phyloP scores from a whole-genome alignment of 2,888 invertebrate genomes.

The Cosmorhoe ocellata region DNA sequence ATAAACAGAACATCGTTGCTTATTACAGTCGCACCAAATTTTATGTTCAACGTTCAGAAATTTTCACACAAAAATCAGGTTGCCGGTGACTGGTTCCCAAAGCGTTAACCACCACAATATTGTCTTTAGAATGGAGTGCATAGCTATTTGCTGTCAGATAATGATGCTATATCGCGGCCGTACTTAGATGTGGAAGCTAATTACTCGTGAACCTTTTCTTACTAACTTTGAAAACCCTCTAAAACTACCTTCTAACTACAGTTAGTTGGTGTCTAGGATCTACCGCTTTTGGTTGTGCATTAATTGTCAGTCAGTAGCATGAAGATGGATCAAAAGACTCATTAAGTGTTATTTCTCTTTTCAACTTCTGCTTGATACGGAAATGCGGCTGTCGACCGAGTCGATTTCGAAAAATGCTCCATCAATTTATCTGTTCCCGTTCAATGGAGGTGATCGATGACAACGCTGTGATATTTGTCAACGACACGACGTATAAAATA shows the following conservation, averaged over 20 bases:
- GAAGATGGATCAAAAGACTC: too few relatives aligned
- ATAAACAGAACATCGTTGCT: slow-evolving; percentile 46
- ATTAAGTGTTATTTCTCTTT: neutral
- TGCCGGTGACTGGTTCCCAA: neutral
- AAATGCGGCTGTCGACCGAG: slow-evolving; percentile 29
- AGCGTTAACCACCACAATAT: too few relatives aligned
- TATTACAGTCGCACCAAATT: slow-evolving; percentile 41
- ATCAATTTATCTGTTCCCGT: slow-evolving; percentile 63
- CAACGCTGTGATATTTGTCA: slow-evolving; percentile 59
- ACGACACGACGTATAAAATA: slow-evolving; percentile 47
- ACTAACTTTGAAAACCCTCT: too few relatives aligned
- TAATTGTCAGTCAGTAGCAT: too few relatives aligned
- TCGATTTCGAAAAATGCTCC: slow-evolving; percentile 59
- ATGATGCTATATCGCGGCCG: too few relatives aligned
- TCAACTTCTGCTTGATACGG: neutral
- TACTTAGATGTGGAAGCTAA: too few relatives aligned
- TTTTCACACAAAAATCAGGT: neutral
- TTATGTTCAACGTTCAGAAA: slow-evolving; percentile 28
- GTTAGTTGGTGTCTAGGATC: too few relatives aligned
- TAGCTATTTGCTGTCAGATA: too few relatives aligned
- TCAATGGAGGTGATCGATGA: slow-evolving; percentile 62
- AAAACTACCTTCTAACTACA: too few relatives aligned
- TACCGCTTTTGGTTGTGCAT: too few relatives aligned
- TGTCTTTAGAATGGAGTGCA: too few relatives aligned
- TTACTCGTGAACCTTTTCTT: too few relatives aligned